A percentile compares a stretch with the other conserved stretches of the same genome.
phyloP scores from a whole-genome alignment of 1,140 invertebrate species.

The Tetraneura akinire region DNA sequence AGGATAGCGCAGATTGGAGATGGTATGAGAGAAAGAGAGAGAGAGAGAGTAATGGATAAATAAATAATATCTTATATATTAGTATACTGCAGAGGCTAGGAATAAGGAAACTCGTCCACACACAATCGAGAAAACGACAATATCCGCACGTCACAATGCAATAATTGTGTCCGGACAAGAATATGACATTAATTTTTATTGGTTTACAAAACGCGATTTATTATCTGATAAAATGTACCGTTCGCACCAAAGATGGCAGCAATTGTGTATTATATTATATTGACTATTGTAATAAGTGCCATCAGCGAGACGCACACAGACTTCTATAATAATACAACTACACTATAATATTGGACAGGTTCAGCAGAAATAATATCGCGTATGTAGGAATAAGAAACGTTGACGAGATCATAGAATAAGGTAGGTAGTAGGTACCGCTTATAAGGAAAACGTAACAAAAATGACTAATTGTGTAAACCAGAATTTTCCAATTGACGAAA shows the following conservation, averaged over 20 bases:
- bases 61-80: constrained; percentile 8
- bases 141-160: constrained; percentile 16
- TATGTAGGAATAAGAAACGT: too few relatives aligned
- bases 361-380: neutral
- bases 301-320: neutral
- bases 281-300: constrained; percentile 3
- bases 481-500: neutral
- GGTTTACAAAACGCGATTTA: constrained; percentile 45
- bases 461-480: neutral
- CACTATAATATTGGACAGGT: neutral
- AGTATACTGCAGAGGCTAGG: too few relatives aligned
- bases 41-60: neutral
- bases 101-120: constrained; percentile 14
- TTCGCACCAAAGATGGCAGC: constrained; percentile 39
- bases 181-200: constrained; percentile 50
- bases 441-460: constrained; percentile 2
- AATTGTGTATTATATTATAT: constrained; percentile 2
- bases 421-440: too few relatives aligned
- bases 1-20: too few relatives aligned
- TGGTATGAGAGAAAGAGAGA: neutral
- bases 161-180: constrained; percentile 26
- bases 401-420: too few relatives aligned
- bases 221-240: constrained; percentile 42
- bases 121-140: neutral
- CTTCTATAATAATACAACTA: neutral